phyloP scores from a whole-genome alignment of 2,797 vertebrate genomes.

The Hozukius guyotensis region DNA sequence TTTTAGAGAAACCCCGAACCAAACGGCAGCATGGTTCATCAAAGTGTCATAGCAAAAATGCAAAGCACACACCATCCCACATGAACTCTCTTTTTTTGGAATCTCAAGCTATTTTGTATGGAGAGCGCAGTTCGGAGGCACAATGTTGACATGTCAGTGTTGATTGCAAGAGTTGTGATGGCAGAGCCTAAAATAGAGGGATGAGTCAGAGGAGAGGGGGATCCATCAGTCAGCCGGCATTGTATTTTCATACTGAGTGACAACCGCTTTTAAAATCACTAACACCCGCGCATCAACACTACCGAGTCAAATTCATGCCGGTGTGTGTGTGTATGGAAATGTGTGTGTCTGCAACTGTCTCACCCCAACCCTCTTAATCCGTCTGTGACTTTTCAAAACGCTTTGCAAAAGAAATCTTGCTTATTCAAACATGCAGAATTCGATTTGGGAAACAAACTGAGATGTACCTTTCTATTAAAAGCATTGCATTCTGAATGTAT shows the following conservation, averaged over 20 bases:
- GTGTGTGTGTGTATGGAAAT: neutral
- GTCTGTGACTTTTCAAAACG: constrained; percentile 23
- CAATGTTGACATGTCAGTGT: constrained; percentile 16
- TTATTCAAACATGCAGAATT: constrained; percentile 28
- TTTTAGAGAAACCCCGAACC: neutral
- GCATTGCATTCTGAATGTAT: neutral
- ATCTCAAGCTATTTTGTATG: constrained; percentile 5
- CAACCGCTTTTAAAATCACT: constrained; percentile 51
- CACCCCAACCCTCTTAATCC: neutral
- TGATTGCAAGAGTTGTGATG: constrained; percentile 37
- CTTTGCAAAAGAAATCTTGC: neutral
- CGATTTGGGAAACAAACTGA: neutral
- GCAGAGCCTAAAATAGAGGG: constrained; percentile 68
- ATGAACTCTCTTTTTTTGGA: neutral
- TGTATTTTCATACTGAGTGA: constrained; percentile 53
- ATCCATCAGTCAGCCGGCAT: constrained; percentile 35
- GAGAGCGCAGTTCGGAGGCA: neutral
- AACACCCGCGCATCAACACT: constrained; percentile 14
- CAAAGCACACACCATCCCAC: neutral
- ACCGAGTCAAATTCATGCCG: neutral
- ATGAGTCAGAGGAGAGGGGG: constrained; percentile 68
- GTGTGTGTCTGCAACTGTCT: neutral
- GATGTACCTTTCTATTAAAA: constrained; percentile 15
- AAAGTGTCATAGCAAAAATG: neutral
- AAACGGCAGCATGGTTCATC: neutral